Evolutionary conservation across 92 coral and sea anemone genomes (phyloP), one percentile per base, ranked within the genome.

Genomic region (Diadumene lineata): DNA sequence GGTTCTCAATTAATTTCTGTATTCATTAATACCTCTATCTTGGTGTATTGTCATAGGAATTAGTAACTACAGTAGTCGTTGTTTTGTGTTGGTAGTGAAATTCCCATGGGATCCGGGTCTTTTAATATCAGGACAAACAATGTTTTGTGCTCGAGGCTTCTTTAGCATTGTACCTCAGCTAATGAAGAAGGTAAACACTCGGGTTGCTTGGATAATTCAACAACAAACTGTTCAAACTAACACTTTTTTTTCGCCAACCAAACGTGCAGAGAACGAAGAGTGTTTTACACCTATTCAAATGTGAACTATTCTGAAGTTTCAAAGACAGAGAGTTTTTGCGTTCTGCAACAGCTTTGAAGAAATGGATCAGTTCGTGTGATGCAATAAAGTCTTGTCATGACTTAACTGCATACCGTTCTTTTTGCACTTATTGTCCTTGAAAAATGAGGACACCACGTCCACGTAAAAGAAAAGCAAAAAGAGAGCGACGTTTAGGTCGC

Each of bases 391-490:
- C 26, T 19, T 19, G 7, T 22, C 10, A 24, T 44, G 58, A 21
- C 73, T 43, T 44, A 68, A 34, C 50, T 31, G 0, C 21, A 53
- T 9, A 13, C 24, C 19, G 18, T 21, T 53, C 8, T 9, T 53
- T 21, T 13, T 53, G 19, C 51, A 11, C 64, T n/a, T n/a, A n/a
- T n/a, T n/a, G n/a, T n/a, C n/a, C n/a, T n/a, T n/a, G n/a, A n/a
- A n/a, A n/a, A n/a, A 90, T 90, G 96, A 86, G 80, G 55, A 86
- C 84, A 26, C 86, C 86, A 15, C 75, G 91, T 31, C 43, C 89
- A 18, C 80, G 87, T 21, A 90, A 86, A 53, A 72, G 91, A 23
- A 78, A 74, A 25, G 84, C 81, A 43, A 89, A 79, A 29, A 75
- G 86, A 46, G 83, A 74, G 3, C 57, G 83, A 66, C 80, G 71